phyloP scores from a whole-genome alignment of 2,797 vertebrate species.

The Cyprinella venusta region DNA sequence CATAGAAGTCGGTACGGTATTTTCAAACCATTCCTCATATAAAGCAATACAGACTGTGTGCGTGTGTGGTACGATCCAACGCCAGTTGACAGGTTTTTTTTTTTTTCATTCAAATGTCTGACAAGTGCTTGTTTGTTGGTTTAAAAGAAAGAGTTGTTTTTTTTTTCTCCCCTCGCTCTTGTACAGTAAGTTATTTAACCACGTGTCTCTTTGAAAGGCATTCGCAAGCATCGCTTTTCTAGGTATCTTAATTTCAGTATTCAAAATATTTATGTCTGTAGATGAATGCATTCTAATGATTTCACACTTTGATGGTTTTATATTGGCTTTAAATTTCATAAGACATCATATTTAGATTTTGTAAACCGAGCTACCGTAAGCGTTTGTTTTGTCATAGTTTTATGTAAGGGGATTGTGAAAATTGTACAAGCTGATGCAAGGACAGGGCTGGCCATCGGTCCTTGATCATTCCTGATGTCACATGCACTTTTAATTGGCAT shows the following conservation, averaged over 20 bases:
- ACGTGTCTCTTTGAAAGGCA: constrained; percentile 70
- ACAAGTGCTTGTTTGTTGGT: constrained; percentile 62
- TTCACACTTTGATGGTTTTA: constrained; percentile 62
- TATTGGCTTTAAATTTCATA: constrained; percentile 59
- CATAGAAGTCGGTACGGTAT: constrained; percentile 63
- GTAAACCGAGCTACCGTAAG: constrained; percentile 52
- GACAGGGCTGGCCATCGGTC: constrained; percentile 50
- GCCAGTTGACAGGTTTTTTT: not conserved
- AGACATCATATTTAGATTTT: constrained; percentile 61
- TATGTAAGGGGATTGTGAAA: constrained; percentile 34
- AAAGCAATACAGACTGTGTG: constrained; percentile 54
- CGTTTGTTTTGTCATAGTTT: constrained; percentile 46
- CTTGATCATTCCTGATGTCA: constrained; percentile 53
- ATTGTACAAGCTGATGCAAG: constrained; percentile 50
- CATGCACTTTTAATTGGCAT: constrained; percentile 60
- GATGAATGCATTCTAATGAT: constrained; percentile 60
- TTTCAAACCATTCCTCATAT: constrained; percentile 50
- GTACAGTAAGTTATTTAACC: constrained; percentile 80
- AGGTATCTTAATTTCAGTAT: constrained; percentile 66
- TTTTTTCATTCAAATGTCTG: constrained; percentile 48
- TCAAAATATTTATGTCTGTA: constrained; percentile 66
- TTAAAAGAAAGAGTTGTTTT: constrained; percentile 50
- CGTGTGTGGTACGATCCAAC: constrained; percentile 59
- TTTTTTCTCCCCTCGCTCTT: constrained; percentile 63
- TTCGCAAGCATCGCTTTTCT: constrained; percentile 66